Evolutionary conservation across 2,113 vertebrate species (phyloP).

Genomic region (Ginglymostoma cirratum): DNA sequence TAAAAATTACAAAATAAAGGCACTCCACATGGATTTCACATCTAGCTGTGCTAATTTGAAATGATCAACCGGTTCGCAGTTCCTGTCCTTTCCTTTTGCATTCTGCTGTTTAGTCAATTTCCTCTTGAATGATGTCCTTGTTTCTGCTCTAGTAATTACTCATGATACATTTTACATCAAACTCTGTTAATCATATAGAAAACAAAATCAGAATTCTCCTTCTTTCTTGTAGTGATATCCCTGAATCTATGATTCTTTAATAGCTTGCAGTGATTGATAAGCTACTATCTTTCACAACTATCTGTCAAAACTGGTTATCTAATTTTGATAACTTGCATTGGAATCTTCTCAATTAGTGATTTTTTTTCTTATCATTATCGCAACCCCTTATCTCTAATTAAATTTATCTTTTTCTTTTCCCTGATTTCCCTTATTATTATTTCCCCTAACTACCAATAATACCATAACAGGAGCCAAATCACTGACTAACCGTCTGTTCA

Average conservation of each 20-base stretch:
- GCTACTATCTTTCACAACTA: neutral
- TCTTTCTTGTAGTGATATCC: neutral
- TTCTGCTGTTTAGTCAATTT: neutral
- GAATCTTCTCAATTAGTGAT: neutral
- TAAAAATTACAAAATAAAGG: neutral
- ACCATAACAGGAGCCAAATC: neutral
- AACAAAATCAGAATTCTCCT: neutral
- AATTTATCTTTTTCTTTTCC: neutral
- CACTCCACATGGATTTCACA: neutral
- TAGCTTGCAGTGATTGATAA: neutral
- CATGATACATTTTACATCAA: neutral
- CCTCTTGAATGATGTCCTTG: neutral
- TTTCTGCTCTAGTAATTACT: neutral
- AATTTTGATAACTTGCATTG: neutral
- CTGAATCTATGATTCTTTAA: neutral
- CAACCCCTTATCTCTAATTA: neutral
- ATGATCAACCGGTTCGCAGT: neutral
- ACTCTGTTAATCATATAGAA: neutral
- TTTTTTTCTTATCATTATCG: neutral
- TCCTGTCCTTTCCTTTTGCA: neutral
- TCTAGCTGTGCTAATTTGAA: neutral
- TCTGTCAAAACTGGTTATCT: neutral
- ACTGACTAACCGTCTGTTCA: too few relatives aligned
- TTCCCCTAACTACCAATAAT: neutral
- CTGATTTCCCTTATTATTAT: neutral